Evolutionary conservation across 2,888 invertebrate genomes (phyloP), one percentile per base, ranked within the genome.

Genomic region (Andrena chrysosceles): DNA sequence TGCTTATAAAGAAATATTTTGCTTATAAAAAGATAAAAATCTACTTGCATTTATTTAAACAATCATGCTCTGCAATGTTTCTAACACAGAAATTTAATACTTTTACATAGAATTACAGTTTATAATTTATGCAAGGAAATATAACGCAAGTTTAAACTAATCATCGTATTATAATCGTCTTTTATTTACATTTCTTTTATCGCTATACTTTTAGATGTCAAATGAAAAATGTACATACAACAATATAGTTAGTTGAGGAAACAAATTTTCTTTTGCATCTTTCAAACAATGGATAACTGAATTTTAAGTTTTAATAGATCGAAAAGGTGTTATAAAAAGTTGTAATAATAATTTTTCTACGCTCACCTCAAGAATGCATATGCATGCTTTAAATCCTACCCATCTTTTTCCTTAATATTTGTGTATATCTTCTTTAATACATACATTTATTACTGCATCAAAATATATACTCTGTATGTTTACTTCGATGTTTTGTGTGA

Each of bases 331-430:
- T 49, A 26, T 49, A 70, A 20, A 10, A n/a, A 29, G 7, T 29
- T 23, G 13, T 62, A 20, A 54, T 23, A 13, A 23, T 23, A 13
- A 23, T 69, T 72, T 35, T n/a, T n/a, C 20, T 56, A 69, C 29
- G 54, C 59, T 70, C 20, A 10, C 56, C 63, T 60, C n/a, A 67
- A 31, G 3, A 35, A 54, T 49, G 35, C 23, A 5, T 74, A 10
- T 81, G 82, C 82, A 82, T 82, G 82, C 71, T 48, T 71, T 26
- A 54, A 56, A 49, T 68, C 52, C 20, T 33, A 56, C 26, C 29
- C 10, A 42, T 70, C 63, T 59, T n/a, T 63, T 26, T n/a, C 56
- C 62, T 13, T 29, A 42, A 26, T 76, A 29, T n/a, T n/a, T 20
- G 20, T 1, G 16, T 26, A 49, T 70, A 70, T 70, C 20, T 69